Conservation (phyloP, 2,113 vertebrate species). For the Rhineura floridana region DNA sequence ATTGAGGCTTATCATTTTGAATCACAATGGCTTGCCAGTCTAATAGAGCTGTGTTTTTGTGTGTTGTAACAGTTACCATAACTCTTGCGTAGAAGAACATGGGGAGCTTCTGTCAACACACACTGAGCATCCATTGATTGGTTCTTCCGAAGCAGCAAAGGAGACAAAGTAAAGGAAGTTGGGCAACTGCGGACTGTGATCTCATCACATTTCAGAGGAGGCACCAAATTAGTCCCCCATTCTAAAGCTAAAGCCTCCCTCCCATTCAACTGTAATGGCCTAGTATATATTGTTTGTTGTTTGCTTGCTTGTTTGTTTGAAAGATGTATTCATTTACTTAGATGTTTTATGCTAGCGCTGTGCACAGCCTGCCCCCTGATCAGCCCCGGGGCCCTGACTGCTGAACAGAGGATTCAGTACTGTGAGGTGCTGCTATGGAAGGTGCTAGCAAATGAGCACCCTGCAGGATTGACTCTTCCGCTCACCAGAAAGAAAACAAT, state of each 20-base stretch:
- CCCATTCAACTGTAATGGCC: too few species aligned
- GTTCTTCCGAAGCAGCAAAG: background rate
- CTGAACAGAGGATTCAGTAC: too few species aligned
- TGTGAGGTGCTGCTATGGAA: too few species aligned
- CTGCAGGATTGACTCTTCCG: too few species aligned
- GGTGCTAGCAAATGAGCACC: too few species aligned
- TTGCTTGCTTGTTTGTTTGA: too few species aligned
- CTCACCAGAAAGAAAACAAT: background rate
- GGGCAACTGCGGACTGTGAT: background rate
- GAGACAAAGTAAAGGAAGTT: background rate
- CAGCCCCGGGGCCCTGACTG: too few species aligned
- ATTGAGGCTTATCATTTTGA: background rate
- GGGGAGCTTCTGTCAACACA: background rate
- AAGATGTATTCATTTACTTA: too few species aligned
- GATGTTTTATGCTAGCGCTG: too few species aligned
- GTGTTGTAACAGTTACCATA: background rate
- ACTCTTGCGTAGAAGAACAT: background rate
- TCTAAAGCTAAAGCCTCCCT: rapidly evolving
- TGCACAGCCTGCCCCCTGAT: too few species aligned
- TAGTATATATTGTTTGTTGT: too few species aligned
- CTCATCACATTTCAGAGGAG: background rate
- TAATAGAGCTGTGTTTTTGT: background rate
- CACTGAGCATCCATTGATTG: too few species aligned
- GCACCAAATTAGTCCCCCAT: background rate
- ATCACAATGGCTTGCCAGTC: background rate